These are phyloP conservation scores for Quadroppia sp. DNA, from an alignment of 2,888 invertebrate species.

Conservation along the genomic window DNA sequence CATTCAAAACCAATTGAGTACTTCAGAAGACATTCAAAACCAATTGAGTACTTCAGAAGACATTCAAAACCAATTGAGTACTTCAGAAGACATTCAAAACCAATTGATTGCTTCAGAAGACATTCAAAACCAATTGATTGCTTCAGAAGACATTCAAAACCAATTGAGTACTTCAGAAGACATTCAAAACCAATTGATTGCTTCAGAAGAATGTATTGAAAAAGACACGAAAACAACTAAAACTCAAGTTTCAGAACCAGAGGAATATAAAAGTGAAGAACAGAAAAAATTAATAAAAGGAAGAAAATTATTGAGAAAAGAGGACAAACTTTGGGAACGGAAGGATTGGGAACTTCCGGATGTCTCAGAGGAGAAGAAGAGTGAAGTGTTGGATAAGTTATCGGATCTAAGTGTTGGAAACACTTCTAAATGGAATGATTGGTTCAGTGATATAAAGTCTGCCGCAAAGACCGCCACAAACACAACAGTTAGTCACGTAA, in stretches of 20 bases:
- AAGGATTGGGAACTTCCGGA: not conserved
- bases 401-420: not conserved
- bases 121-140: no score
- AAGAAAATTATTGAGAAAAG: conserved; percentile 13
- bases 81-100: no score
- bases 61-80: no score
- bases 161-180: no score
- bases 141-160: no score
- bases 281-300: conserved; percentile 12
- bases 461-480: conserved; percentile 22
- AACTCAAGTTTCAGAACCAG: not conserved
- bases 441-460: conserved; percentile 33
- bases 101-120: no score
- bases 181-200: not conserved
- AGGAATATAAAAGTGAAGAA: not conserved
- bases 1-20: not conserved
- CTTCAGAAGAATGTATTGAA: not conserved
- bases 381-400: conserved; percentile 15
- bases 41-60: no score
- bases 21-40: no score
- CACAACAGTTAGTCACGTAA: conserved; percentile 23
- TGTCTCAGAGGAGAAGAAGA: conserved; percentile 5
- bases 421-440: conserved; percentile 5
- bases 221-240: not conserved
- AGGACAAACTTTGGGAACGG: not conserved